A percentile compares a stretch with the other conserved stretches of the same genome.
These are phyloP conservation scores for Oriolus oriolus DNA, from an alignment of 2,113 vertebrate species.

Conservation along the genomic window DNA sequence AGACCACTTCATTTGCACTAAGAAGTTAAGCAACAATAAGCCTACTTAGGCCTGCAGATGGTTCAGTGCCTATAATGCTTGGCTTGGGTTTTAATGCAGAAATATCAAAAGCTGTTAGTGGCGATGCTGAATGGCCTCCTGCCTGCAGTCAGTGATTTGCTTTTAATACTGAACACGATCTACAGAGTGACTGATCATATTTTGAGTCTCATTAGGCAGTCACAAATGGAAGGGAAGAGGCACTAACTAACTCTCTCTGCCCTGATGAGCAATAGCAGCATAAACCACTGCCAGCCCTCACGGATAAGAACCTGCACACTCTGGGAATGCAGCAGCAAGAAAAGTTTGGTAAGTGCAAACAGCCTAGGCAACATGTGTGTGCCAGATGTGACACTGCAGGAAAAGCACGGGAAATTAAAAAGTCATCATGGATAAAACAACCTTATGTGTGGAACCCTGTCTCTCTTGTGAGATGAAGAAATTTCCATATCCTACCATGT, in stretches of 20 bases:
- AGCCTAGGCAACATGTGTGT: neutral
- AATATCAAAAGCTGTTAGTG: slow-evolving; percentile 22
- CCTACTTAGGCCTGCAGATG: slow-evolving; percentile 28
- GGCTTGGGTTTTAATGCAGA: slow-evolving; percentile 20
- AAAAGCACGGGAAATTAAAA: neutral
- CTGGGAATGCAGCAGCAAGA: neutral
- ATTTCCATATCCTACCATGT: neutral
- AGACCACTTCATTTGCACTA: neutral
- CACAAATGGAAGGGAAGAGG: neutral
- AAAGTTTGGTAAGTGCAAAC: neutral
- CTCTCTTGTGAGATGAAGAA: neutral
- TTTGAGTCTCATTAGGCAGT: slow-evolving; percentile 30
- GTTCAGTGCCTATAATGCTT: neutral
- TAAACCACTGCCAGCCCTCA: neutral
- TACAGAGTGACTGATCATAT: neutral
- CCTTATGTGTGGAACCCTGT: neutral
- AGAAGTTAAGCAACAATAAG: slow-evolving; percentile 44
- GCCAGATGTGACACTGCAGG: neutral
- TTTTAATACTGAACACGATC: neutral
- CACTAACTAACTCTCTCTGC: neutral
- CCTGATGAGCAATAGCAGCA: neutral
- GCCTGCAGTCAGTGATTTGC: slow-evolving; percentile 9
- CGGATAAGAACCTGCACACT: neutral
- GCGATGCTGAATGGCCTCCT: slow-evolving; percentile 26
- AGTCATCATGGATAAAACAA: neutral